Evolutionary conservation across 37 sponge, comb jelly and placozoan genomes (phyloP), one percentile per base, ranked within the genome.

Genomic region (Geodia barretti): DNA sequence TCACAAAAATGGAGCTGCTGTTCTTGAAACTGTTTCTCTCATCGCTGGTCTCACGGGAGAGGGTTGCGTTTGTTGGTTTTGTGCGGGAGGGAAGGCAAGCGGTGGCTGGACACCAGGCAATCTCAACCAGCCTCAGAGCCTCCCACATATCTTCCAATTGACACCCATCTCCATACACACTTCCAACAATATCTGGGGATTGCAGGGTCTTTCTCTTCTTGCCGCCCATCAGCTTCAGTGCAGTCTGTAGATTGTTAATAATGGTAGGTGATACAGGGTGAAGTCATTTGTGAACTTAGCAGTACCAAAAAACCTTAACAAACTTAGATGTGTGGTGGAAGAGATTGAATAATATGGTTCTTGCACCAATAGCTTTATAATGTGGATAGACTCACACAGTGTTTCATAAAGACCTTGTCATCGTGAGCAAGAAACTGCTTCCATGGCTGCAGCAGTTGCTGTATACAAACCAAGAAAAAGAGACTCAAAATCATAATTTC

Each of bases 361-460:
- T n/a, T n/a, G n/a, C n/a, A n/a, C n/a, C n/a, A n/a, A n/a, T n/a
- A n/a, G n/a, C n/a, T n/a, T n/a, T n/a, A n/a, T n/a, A n/a, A n/a
- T n/a, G n/a, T n/a, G n/a, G n/a, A n/a, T n/a, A n/a, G 8, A 70
- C 83, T 82, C 83, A 89, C 84, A 79, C 89, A 89, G 20, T 37
- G 26, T 25, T 74, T 73, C 21, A 63, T 40, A 33, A 89, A 89
- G 23, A 21, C n/a, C n/a, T 75, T 30, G 34, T 80, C 29, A 36
- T 91, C 92, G 23, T 75, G 43, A 0, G 42, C 2, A 20, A 92
- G 39, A 60, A 70, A 92, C 23, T 79, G 35, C 43, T 75, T 43
- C 92, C 92, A 92, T 23, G 83, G 63, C 33, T 11, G 31, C 39
- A 83, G 37, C 41, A 90, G 47, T 39, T 68, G 39, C 91, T 90